Percentiles rank a stretch among this genome's conserved stretches.
These are phyloP conservation scores for Orchestes rusci DNA, from an alignment of 2,888 invertebrate genomes.

Conservation along the genomic window DNA sequence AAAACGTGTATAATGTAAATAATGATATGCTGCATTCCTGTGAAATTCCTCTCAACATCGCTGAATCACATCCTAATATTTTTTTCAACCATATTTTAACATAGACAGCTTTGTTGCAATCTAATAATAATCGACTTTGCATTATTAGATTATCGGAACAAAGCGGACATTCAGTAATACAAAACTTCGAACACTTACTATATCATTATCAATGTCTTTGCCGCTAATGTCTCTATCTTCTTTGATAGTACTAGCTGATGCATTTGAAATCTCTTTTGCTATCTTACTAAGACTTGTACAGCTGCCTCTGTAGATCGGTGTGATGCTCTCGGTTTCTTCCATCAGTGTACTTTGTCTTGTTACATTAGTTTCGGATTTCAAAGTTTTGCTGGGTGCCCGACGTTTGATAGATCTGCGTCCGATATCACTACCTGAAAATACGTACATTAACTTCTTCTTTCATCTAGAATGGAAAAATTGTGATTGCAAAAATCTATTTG, in stretches of 20 bases:
- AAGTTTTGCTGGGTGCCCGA: conserved; percentile 33
- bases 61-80: no score
- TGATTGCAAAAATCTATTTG: not conserved
- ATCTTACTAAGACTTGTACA: conserved; percentile 37
- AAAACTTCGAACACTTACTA: conserved; percentile 7
- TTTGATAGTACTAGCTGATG: conserved; percentile 33
- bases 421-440: conserved; percentile 57
- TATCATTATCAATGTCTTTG: conserved; percentile 29
- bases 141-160: no score
- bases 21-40: no score
- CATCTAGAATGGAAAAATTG: not conserved
- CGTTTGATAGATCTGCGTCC: conserved; percentile 68
- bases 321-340: conserved; percentile 38
- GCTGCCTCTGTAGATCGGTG: conserved; percentile 31
- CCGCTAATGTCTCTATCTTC: conserved; percentile 27
- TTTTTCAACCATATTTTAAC: no score
- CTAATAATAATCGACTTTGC: no score
- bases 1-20: no score
- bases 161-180: no score
- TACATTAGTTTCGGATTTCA: conserved; percentile 44
- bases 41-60: no score
- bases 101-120: no score
- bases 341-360: conserved; percentile 38
- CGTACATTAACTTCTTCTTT: no score
- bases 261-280: conserved; percentile 39